Evolutionary conservation across 2,888 invertebrate species (phyloP), one percentile per base, ranked within the genome.

Genomic region (Poecilus cupreus): DNA sequence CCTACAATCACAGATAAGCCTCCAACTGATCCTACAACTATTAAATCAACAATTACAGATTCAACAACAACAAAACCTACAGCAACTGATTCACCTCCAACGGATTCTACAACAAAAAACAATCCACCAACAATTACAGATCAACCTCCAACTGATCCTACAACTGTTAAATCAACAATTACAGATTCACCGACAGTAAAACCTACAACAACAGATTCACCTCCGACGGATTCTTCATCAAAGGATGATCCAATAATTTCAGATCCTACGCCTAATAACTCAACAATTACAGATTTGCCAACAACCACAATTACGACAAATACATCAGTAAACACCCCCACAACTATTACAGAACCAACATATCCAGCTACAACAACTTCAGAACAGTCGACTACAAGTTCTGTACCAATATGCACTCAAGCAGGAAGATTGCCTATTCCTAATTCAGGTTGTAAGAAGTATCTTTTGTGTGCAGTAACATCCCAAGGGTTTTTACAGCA

Each of bases 21-120:
- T 64, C 18, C 74, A 54, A 54, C 54, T 20, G 20, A 20, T 18
- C 22, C 26, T 10, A 32, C 64, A 37, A 32, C 13, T 2, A 18
- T 1, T 18, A 11, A 13, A 3, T 10, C 57, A 57, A 11, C 75
- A 72, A 43, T 24, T 60, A 80, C 68, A 20, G 60, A 72, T 18
- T 11, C 78, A 0, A 64, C 46, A 3, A 79, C 51, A 26, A 37
- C 80, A 32, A 68, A 74, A 24, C 11, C 8, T 18, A 80, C 46
- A 20, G 22, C 57, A 57, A 22, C 20, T 22, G 22, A 22, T 2
- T 10, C 20, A 57, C 20, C 1, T 11, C 24, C n/a, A 18, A 4
- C 3, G 54, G 20, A 54, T 18, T 46, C n/a, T n/a, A n/a, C n/a
- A n/a, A n/a, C n/a, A n/a, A n/a, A n/a, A n/a, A n/a, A n/a, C n/a